Evolutionary conservation across 2,888 invertebrate species (phyloP), one percentile per base, ranked within the genome.

Genomic region (Drosophila diplacantha): DNA sequence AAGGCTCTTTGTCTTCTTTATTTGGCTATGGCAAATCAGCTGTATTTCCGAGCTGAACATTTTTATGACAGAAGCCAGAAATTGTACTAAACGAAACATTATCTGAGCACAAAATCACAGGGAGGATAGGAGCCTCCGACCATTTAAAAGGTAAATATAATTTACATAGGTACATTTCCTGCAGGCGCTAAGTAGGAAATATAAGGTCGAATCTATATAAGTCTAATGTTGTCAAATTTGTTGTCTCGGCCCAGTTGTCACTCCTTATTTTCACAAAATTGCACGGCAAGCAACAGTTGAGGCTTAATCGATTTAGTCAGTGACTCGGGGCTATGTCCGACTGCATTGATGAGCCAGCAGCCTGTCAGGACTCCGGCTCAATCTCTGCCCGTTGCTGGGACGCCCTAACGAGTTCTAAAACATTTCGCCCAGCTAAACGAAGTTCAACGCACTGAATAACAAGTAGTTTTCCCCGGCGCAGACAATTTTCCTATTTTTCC

Each of bases 391-490:
- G 47, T 37, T 58, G 57, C 65, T 55, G 62, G 66, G 60, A 62
- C 57, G 63, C 73, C 61, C 81, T 78, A 78, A 78, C 78, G 81
- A 78, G 79, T 76, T 78, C 79, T 71, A 67, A 79, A 78, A 78
- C 76, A 78, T 78, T 78, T 81, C 71, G 74, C 79, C 81, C 79
- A 73, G 73, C 79, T 78, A 78, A 78, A 78, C 78, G 78, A 78
- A 78, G 78, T 73, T 75, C 76, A 78, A 81, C 81, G 79, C 73
- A 74, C 71, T 81, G 78, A 76, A 78, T 78, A 78, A 69, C 79
- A 78, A 78, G 81, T 81, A 78, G 78, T 73, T 79, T 69, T 70
- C 52, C 50, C 51, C 22, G 35, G 31, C 67, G 29, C 22, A 46
- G 56, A 64, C 50, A 73, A 51, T 61, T 51, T 61, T 60, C 61